Base-by-base conservation (phyloP, 2,113 vertebrate genomes). In the Odobenus rosmarus region DNA sequence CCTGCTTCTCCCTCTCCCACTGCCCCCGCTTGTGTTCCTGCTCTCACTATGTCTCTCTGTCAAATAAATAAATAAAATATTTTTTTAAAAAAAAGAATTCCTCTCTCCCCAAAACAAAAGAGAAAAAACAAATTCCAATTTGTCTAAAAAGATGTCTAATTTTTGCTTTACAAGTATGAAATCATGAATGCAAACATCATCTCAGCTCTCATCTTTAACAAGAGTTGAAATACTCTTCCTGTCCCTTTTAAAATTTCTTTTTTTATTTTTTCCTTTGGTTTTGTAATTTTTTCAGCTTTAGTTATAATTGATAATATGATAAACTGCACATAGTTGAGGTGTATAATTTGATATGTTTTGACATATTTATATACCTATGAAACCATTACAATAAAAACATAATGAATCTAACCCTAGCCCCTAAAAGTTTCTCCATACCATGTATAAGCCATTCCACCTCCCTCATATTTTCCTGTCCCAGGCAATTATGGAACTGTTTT, bases 81-180 rank as follows among this genome's bases (percentile, higher is more conserved):
- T 39, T 39, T 39, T 39, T 39, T 46, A 9, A 46, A 46, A 46
- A 46, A 9, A 46, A 46, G 23, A 88, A 74, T 87, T 11, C 51
- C 5, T 69, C 31, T 33, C 26, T 31, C 33, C 18, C 59, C 24
- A n/a, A 80, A 92, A 62, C 0, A 86, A 28, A 74, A 55, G 3
- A 49, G 31, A 67, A 82, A 62, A 84, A 95, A 24, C 7, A 74
- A 76, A 39, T 49, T 42, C 19, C 4, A 59, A 69, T 57, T 86
- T 93, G 95, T 87, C 64, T 69, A 49, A 36, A 77, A 57, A 61
- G 26, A 69, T 51, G 3, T 74, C 79, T 80, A 42, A 88, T 13
- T 83, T 82, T 88, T 71, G 55, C 26, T 90, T 93, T n/a, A n/a
- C 46, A 87, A 67, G 84, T 39, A 76, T 80, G 39, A 93, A 90